Evolutionary conservation across 2,888 invertebrate species (phyloP).

Genomic region (Philopedon plagiatum): DNA sequence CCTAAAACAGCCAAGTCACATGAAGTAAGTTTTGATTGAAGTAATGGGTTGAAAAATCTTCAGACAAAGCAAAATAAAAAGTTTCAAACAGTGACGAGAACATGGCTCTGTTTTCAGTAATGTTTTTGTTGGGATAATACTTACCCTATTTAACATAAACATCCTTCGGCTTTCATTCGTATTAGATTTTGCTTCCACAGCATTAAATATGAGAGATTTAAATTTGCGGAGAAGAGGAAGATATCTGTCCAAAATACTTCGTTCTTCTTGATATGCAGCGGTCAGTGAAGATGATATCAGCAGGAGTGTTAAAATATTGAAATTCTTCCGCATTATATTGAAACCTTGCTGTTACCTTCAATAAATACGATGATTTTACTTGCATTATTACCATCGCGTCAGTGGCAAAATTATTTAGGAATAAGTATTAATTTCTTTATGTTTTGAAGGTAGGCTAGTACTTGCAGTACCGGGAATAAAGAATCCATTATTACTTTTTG

Average conservation of each 20-base stretch:
- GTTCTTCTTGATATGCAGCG: conserved; percentile 7
- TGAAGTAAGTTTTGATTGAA: too few species aligned
- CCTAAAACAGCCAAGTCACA: too few species aligned
- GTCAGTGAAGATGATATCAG: background rate
- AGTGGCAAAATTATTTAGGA: too few species aligned
- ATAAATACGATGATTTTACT: background rate
- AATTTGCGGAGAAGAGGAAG: background rate
- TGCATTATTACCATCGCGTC: too few species aligned
- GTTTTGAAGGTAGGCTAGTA: too few species aligned
- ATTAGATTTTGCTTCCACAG: background rate
- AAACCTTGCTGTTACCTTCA: background rate
- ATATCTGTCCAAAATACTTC: conserved; percentile 4
- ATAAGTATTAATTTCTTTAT: too few species aligned
- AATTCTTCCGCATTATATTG: background rate
- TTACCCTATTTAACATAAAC: background rate
- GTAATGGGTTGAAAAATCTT: too few species aligned
- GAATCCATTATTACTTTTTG: too few species aligned
- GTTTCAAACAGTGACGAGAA: too few species aligned
- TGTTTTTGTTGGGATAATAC: background rate
- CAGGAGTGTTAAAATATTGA: background rate
- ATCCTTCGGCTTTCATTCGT: background rate
- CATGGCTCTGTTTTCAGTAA: too few species aligned
- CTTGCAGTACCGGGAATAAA: too few species aligned
- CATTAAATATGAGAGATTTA: background rate
- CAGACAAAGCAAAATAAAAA: too few species aligned